Conservation (phyloP, 1,140 invertebrate genomes). For the Hyles vespertilio region DNA sequence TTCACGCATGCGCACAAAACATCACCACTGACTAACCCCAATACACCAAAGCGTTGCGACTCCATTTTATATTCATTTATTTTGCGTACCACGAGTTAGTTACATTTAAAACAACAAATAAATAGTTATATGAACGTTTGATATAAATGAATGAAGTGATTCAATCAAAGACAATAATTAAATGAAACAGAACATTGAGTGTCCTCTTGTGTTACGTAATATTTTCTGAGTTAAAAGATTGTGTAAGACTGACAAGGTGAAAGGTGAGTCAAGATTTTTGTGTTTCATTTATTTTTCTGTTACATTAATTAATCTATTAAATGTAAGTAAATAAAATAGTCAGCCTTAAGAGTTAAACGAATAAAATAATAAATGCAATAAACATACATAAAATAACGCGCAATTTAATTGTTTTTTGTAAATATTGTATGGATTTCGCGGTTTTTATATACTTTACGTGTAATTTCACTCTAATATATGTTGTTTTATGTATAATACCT, state of each 20-base stretch:
- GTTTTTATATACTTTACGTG: too few relatives aligned
- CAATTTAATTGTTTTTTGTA: too few relatives aligned
- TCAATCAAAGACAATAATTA: background rate
- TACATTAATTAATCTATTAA: background rate
- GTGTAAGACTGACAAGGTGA: conserved; percentile 21
- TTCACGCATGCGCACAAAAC: conserved; percentile 40
- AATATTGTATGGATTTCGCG: too few relatives aligned
- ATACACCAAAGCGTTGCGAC: conserved; percentile 34
- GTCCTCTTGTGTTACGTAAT: conserved; percentile 50
- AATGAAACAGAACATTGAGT: conserved; percentile 4
- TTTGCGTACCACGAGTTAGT: conserved; percentile 9
- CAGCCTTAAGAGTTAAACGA: too few relatives aligned
- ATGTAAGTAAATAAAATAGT: background rate
- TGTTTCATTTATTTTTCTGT: conserved; percentile 13
- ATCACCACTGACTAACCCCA: conserved; percentile 35
- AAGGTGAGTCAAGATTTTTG: conserved; percentile 30
- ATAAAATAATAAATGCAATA: too few relatives aligned
- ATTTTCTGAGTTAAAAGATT: conserved; percentile 39
- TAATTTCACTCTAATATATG: too few relatives aligned
- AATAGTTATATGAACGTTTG: background rate
- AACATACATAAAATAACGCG: too few relatives aligned
- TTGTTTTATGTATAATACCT: too few relatives aligned
- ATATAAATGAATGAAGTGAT: conserved; percentile 6
- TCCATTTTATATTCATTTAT: conserved; percentile 65
- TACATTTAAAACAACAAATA: too few relatives aligned